Evolutionary conservation across 2,888 invertebrate species (phyloP).

Genomic region (Sphaerophoria taeniata): DNA sequence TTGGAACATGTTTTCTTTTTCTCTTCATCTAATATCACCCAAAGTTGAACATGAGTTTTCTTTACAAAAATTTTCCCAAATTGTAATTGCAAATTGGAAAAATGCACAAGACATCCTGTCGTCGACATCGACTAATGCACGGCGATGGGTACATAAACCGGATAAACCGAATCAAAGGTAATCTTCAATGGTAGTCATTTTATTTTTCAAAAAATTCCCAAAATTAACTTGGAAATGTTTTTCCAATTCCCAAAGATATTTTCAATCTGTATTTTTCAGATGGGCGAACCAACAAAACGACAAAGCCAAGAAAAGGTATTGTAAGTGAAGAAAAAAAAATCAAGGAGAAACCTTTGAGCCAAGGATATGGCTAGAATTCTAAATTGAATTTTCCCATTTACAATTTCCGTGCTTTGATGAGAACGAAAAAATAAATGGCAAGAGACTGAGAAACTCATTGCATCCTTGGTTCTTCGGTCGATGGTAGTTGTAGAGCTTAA

Average conservation of each 20-base stretch:
- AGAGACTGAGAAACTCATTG: constrained; percentile 2
- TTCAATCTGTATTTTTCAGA: constrained; percentile 5
- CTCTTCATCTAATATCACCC: constrained; percentile 16
- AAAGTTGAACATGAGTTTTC: constrained; percentile 33
- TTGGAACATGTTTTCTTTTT: background rate
- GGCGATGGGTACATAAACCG: background rate
- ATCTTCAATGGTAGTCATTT: background rate
- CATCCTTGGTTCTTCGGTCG: background rate
- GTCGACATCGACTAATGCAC: constrained; percentile 9
- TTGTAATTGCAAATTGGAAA: constrained; percentile 46
- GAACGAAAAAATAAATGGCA: background rate
- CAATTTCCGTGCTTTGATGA: constrained; percentile 30
- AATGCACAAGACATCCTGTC: constrained; percentile 26
- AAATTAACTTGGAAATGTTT: constrained; percentile 38
- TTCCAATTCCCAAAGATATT: constrained; percentile 19
- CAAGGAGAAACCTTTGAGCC: background rate
- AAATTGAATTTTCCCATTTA: constrained; percentile 54
- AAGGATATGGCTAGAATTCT: constrained; percentile 16
- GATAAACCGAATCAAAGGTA: constrained; percentile 34
- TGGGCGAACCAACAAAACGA: background rate
- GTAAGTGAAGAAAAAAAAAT: no score
- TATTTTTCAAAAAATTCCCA: background rate
- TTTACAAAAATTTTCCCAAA: constrained; percentile 13
- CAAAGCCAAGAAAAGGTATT: no score
- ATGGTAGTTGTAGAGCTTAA: background rate